Evolutionary conservation across 1,140 invertebrate species (phyloP).

Genomic region (Nixonia krombeini): DNA sequence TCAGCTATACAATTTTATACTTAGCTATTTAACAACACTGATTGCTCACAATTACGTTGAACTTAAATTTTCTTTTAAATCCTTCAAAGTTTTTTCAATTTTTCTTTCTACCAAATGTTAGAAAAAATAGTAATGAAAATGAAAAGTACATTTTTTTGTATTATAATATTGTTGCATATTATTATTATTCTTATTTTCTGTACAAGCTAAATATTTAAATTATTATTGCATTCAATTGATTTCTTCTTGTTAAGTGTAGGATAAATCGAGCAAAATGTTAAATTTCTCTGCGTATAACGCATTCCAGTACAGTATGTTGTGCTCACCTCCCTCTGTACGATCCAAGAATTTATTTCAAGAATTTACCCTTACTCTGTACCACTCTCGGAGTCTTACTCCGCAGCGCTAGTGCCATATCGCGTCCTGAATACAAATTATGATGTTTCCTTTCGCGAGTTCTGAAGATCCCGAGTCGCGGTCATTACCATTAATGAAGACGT

Average conservation of each 20-base stretch:
- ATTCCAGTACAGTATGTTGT: conserved; percentile 27
- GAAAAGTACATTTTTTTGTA: too few species aligned
- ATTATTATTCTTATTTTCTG: conserved; percentile 1
- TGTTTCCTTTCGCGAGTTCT: conserved; percentile 55
- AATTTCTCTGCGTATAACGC: conserved; percentile 30
- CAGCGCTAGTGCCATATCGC: conserved; percentile 28
- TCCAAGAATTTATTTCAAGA: conserved; percentile 59
- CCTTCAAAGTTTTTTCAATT: too few species aligned
- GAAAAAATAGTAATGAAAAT: too few species aligned
- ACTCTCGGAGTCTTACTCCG: too few species aligned
- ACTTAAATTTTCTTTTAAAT: conserved; percentile 3
- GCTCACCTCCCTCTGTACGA: conserved; percentile 22
- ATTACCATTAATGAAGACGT: conserved; percentile 67
- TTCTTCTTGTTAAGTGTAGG: neutral
- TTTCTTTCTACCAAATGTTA: too few species aligned
- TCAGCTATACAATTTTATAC: too few species aligned
- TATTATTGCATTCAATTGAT: neutral
- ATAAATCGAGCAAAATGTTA: conserved; percentile 21
- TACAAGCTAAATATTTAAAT: neutral
- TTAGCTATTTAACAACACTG: too few species aligned
- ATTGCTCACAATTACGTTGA: too few species aligned
- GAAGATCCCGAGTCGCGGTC: conserved; percentile 53
- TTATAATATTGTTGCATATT: too few species aligned
- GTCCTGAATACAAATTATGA: conserved; percentile 65
- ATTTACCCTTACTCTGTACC: conserved; percentile 36